These are phyloP conservation scores for Deilephila elpenor DNA, from an alignment of 2,888 invertebrate species.

Conservation along the genomic window DNA sequence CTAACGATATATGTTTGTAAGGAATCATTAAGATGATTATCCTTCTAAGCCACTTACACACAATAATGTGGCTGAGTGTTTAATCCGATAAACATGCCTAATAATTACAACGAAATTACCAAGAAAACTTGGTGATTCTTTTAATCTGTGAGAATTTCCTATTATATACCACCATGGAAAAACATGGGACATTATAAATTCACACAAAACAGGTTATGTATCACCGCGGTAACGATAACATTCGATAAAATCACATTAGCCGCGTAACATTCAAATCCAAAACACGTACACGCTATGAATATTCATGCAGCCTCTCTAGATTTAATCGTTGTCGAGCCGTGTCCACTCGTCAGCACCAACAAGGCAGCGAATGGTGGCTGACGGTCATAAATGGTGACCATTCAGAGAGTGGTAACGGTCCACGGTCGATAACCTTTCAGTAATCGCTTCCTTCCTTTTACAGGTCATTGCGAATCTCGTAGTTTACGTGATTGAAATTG, in stretches of 20 bases:
- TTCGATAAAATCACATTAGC: slow-evolving; percentile 19
- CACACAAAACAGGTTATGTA: slow-evolving; percentile 14
- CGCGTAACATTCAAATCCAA: slow-evolving; percentile 39
- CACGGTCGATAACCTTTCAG: slow-evolving; percentile 78
- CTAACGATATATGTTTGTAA: too few species aligned
- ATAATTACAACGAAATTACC: neutral
- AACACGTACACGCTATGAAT: slow-evolving; percentile 63
- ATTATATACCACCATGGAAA: neutral
- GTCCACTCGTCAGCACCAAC: slow-evolving; percentile 46
- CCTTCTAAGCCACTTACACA: neutral
- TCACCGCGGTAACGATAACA: neutral
- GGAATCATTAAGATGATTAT: too few species aligned
- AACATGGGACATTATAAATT: slow-evolving; percentile 16
- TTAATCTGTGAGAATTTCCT: too few species aligned
- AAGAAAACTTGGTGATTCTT: too few species aligned
- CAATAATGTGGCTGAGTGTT: neutral
- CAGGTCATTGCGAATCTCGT: slow-evolving; percentile 71
- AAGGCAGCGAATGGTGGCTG: slow-evolving; percentile 49
- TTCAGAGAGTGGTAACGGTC: slow-evolving; percentile 70
- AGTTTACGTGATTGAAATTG: slow-evolving; percentile 70
- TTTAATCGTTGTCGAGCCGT: slow-evolving; percentile 64
- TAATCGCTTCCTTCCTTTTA: slow-evolving; percentile 81
- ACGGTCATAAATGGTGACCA: slow-evolving; percentile 62
- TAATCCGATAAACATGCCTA: neutral
- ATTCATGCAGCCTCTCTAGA: slow-evolving; percentile 65